Evolutionary conservation across 2,113 vertebrate species (phyloP).

Genomic region (Perognathus longimembris): DNA sequence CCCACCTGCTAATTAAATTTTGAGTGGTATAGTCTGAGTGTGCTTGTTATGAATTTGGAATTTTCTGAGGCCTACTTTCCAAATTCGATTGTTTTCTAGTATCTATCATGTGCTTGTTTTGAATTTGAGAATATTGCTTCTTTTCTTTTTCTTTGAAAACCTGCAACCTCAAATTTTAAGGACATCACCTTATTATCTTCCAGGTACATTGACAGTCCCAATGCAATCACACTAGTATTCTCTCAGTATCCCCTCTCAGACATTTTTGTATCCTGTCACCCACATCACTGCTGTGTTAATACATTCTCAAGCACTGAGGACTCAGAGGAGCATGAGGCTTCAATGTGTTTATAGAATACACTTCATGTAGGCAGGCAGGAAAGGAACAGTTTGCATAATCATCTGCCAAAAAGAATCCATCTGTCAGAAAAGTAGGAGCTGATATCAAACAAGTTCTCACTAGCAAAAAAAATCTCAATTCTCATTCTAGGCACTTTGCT

Average conservation of each 20-base stretch:
- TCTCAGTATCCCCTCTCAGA: background rate
- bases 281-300: slow-evolving; percentile 49
- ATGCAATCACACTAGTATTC: slow-evolving; percentile 37
- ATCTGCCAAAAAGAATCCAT: slow-evolving; percentile 73
- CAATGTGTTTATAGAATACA: slow-evolving; percentile 76
- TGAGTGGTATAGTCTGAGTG: background rate
- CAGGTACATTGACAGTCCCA: background rate
- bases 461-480: slow-evolving; percentile 72
- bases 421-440: slow-evolving; percentile 64
- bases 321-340: slow-evolving; percentile 50
- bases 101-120: slow-evolving; percentile 26
- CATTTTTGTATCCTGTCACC: slow-evolving; percentile 63
- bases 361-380: slow-evolving; percentile 69
- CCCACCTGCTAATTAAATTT: background rate
- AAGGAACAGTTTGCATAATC: slow-evolving; percentile 76
- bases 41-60: background rate
- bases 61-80: background rate
- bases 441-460: slow-evolving; percentile 65
- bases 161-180: slow-evolving; percentile 21
- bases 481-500: slow-evolving; percentile 67
- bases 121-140: background rate
- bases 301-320: slow-evolving; percentile 62
- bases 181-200: background rate
- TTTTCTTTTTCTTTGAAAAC: slow-evolving; percentile 33
- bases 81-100: slow-evolving; percentile 14